These are phyloP conservation scores for Agapornis roseicollis DNA, from an alignment of 2,113 vertebrate species.

Conservation along the genomic window DNA sequence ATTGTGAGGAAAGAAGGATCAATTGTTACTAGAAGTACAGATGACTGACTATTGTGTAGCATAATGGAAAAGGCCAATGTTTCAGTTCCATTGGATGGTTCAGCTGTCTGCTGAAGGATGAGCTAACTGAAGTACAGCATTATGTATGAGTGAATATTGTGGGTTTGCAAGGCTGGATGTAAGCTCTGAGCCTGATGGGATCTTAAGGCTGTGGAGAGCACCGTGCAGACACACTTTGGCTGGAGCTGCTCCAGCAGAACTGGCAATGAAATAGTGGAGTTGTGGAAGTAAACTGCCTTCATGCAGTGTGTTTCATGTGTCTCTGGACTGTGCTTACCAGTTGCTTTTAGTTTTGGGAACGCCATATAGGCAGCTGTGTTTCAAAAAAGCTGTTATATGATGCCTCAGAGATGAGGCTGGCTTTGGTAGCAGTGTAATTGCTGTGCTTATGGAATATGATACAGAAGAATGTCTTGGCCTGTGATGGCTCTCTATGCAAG, in stretches of 20 bases:
- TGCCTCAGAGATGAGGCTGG: background rate
- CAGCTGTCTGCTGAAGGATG: background rate
- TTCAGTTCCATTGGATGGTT: background rate
- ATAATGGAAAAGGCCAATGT: background rate
- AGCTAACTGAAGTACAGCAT: background rate
- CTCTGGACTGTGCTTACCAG: background rate
- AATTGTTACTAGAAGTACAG: background rate
- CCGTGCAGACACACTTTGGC: background rate
- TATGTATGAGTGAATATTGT: fast-evolving
- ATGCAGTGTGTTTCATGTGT: fast-evolving
- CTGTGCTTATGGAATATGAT: background rate
- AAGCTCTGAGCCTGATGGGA: background rate
- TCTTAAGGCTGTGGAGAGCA: background rate
- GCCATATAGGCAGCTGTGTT: background rate
- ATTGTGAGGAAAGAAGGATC: background rate
- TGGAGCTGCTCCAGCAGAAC: background rate
- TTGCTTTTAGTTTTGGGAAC: background rate
- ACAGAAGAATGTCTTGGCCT: background rate
- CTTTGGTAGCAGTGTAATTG: background rate
- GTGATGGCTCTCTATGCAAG: background rate
- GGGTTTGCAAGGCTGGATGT: background rate
- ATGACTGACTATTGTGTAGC: background rate
- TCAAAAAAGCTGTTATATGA: background rate
- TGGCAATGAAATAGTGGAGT: background rate
- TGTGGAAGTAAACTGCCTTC: background rate